Conservation (phyloP, 1,140 invertebrate species). For the Nymphalis io region DNA sequence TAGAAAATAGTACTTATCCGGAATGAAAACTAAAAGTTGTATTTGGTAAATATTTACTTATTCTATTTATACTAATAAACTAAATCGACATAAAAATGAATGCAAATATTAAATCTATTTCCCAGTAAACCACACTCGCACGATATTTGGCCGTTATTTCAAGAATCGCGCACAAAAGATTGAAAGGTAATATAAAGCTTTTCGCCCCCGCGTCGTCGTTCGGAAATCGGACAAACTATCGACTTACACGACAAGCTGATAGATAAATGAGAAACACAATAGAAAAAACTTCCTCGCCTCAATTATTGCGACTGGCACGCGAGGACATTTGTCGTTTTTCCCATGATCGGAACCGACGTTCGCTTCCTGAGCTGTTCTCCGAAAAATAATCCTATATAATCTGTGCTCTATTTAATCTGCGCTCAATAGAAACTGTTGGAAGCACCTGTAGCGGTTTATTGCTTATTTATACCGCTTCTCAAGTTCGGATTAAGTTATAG, state of each 20-base stretch:
- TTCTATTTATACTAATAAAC: too few species aligned
- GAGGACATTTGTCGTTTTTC: slow-evolving; percentile 65
- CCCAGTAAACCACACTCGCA: not conserved
- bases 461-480: slow-evolving; percentile 74
- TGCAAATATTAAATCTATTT: too few species aligned
- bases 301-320: slow-evolving; percentile 63
- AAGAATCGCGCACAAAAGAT: not conserved
- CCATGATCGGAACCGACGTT: slow-evolving; percentile 55
- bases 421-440: slow-evolving; percentile 54
- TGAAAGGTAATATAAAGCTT: slow-evolving; percentile 3
- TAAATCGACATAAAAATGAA: too few species aligned
- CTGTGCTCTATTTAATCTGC: slow-evolving; percentile 47
- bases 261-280: slow-evolving; percentile 61
- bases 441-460: slow-evolving; percentile 75
- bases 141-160: not conserved
- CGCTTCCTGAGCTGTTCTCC: slow-evolving; percentile 1
- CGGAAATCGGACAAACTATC: slow-evolving; percentile 49
- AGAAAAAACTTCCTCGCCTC: slow-evolving; percentile 52
- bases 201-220: not conserved
- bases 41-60: too few species aligned
- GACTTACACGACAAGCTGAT: slow-evolving; percentile 58
- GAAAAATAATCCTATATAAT: slow-evolving; percentile 47
- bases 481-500: slow-evolving; percentile 77
- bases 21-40: too few species aligned
- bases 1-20: too few species aligned